phyloP scores from a whole-genome alignment of 92 coral and sea anemone species.

The Micromussa lordhowensis region DNA sequence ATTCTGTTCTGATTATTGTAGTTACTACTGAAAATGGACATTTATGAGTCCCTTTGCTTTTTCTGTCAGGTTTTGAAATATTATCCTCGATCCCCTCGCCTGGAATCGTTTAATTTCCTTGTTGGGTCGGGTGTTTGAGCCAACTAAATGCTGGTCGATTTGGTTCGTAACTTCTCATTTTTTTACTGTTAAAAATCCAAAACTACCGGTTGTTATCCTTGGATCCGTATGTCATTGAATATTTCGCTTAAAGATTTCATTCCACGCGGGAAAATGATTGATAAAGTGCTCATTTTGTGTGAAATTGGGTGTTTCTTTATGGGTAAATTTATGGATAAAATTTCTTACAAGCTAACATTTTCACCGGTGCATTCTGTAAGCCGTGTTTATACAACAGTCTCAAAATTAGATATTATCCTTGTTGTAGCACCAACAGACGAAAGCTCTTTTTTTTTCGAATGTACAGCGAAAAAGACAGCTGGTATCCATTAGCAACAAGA shows the following conservation, averaged over 20 bases:
- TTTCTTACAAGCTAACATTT: neutral
- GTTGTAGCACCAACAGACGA: neutral
- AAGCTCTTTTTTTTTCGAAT: neutral
- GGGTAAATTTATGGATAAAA: neutral
- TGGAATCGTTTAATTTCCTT: neutral
- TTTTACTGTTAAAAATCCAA: neutral
- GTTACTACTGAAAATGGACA: neutral
- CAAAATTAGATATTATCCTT: neutral
- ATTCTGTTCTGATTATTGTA: conserved; percentile 10
- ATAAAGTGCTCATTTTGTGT: neutral
- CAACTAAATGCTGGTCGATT: neutral
- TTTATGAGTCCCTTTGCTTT: neutral
- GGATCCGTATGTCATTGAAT: neutral
- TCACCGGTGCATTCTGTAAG: neutral
- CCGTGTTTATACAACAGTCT: neutral
- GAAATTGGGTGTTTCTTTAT: neutral
- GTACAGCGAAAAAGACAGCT: neutral
- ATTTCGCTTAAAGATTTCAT: neutral
- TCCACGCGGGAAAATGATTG: neutral
- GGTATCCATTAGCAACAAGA: neutral
- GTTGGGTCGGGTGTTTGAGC: neutral
- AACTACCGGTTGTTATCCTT: conserved; percentile 1
- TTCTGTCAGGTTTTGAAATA: neutral
- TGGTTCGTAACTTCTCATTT: neutral
- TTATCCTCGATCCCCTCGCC: too few relatives aligned